Base-by-base conservation (phyloP, 1,140 invertebrate genomes). In the Aphelenchoides fujianensis region DNA sequence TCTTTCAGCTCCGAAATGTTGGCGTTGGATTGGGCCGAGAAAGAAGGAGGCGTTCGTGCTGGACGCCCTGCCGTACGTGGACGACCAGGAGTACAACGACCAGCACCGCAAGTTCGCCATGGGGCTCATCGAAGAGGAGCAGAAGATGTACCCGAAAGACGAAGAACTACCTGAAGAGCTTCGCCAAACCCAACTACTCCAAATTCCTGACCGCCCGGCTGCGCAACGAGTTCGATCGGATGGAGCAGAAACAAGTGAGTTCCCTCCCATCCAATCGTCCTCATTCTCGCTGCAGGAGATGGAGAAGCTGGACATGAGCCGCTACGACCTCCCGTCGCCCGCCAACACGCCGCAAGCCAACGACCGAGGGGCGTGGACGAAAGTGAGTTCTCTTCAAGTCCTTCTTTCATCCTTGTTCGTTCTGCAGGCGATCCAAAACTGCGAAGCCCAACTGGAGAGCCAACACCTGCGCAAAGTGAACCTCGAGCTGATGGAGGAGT, bases 251-350 rank as follows among this genome's bases (percentile, higher is more conserved):
- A 62, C 72, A 79, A 32, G 75, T 76, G 19, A n/a, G 75, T 69
- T 19, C n/a, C n/a, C n/a, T n/a, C n/a, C n/a, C n/a, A n/a, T n/a
- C n/a, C 63, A 66, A 63, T 36, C 36, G 41, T 66, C 37, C 37
- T 61, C n/a, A 61, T 61, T 19, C 37, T 66, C 53, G n/a, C 41
- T 78, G 19, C n/a, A 76, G 75, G 76, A 79, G 35, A 37, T 79
- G 36, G 74, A 78, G 32, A 75, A 76, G 34, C 59, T 76, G n/a
- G 77, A 76, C 32, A 74, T 76, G 52, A 28, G 37, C 5, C 76
- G 75, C 16, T 76, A 76, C 52, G 77, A 79, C 37, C 67, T 79
- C n/a, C 77, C 75, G 7, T 41, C 75, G 23, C 75, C 75, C 16
- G 63, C 79, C 30, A 79, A 75, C 64, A 78, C 73, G 23, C 37